Percentiles rank a stretch among this genome's conserved stretches.
Conservation (phyloP, 2,797 vertebrate species). For the Tolypeutes matacus region DNA sequence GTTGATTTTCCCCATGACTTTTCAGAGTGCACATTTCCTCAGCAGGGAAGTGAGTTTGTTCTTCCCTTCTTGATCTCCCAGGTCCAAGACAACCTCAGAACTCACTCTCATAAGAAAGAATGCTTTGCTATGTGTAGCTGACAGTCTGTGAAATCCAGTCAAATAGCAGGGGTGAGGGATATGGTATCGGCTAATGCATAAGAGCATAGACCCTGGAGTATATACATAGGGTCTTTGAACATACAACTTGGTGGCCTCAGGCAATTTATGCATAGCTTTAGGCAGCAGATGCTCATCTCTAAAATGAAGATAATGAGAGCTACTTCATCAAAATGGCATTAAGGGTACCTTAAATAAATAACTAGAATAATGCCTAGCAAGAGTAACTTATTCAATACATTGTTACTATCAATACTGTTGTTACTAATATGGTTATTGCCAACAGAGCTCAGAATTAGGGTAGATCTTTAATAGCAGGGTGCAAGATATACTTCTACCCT, state of each 20-base stretch:
- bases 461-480: background rate
- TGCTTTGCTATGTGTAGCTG: background rate
- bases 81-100: background rate
- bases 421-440: background rate
- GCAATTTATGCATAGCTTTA: background rate
- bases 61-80: background rate
- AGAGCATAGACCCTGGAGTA: background rate
- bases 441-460: background rate
- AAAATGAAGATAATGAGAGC: background rate
- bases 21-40: background rate
- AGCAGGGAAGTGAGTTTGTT: background rate
- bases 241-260: background rate
- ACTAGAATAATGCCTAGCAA: background rate
- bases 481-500: background rate
- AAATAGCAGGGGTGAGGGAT: accelerated
- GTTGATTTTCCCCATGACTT: background rate
- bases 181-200: background rate
- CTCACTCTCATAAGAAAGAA: background rate
- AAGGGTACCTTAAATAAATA: background rate
- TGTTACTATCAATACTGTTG: background rate
- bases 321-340: background rate
- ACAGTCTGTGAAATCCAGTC: background rate
- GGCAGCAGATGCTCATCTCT: background rate
- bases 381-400: background rate
- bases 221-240: background rate